Evolutionary conservation across 2,888 invertebrate genomes (phyloP), one percentile per base, ranked within the genome.

Genomic region (Laspeyria flexula): DNA sequence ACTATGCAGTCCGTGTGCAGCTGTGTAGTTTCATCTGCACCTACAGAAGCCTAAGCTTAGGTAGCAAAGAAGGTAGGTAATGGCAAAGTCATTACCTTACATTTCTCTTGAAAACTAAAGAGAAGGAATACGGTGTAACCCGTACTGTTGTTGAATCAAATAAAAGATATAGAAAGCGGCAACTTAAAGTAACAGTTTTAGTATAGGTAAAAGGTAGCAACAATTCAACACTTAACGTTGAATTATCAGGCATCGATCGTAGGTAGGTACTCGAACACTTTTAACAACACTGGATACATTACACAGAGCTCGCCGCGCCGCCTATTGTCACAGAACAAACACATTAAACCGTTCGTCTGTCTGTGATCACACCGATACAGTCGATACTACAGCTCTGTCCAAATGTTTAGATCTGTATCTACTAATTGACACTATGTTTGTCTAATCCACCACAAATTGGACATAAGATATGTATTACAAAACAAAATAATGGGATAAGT

Each of bases 241-340:
- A 59, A 45, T 82, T 60, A 45, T 25, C 63, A 59, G 60, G 43
- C 7, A 44, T 40, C 58, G 69, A 84, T 82, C 78, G 58, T 54
- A n/a, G n/a, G n/a, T n/a, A n/a, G n/a, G n/a, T n/a, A 72, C 61
- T 65, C 55, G 67, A 78, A 81, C 79, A 80, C 75, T 79, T 75
- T 70, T 74, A 75, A 73, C 78, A 76, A 83, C 81, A 84, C 81
- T 81, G 66, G 84, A 87, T 87, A 82, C 78, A 78, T 83, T 82
- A 78, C 72, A 81, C 74, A 78, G 76, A 69, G 76, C 51, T 7
- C 55, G 69, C 77, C 81, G 10, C 55, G 69, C 76, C 81, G 78
- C 61, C 71, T 48, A 60, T 81, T 78, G 75, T 78, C 43, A 49
- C 41, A 45, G 37, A 54, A 68, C 55, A 70, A 55, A 70, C 59